Evolutionary conservation across 2,888 invertebrate species (phyloP), one percentile per base, ranked within the genome.

Genomic region (Pristionchus japonicus): DNA sequence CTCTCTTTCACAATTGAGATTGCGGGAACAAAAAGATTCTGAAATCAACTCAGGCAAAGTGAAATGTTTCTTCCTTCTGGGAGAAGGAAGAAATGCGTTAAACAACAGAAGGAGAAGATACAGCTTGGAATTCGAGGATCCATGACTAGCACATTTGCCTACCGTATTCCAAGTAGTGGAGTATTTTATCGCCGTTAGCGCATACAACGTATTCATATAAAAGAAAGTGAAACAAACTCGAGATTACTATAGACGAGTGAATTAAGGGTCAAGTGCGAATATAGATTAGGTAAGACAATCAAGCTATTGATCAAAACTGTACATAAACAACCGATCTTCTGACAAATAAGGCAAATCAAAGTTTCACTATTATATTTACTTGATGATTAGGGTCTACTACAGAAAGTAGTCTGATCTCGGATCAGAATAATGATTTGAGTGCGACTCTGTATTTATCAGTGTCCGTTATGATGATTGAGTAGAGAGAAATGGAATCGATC

Each of bases 11-110:
- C 85, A 49, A 82, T 82, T 77, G 43, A 43, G 43, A 64, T 40
- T 85, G 64, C 61, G 27, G 47, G 85, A 85, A 85, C 82, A 83
- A 83, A 83, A 77, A 77, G 77, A 83, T 83, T 83, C 49, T 83
- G 82, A 83, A 83, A 83, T 57, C 82, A 83, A 83, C 23, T 49
- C n/a, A 83, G 37, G 57, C 82, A 52, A 17, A 27, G 67, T 3
- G 43, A 43, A n/a, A 77, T 43, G 43, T 47, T 4, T 77, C 43
- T 37, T 74, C 37, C 70, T 34, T 13, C 4, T 40, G 77, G 47
- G 77, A 47, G 77, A 77, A 47, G 37, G 77, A 27, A 77, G 70
- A 37, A 20, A 17, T 27, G 64, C 31, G 70, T 23, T 27, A 40
- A 9, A 31, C 37, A 74, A 77, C 27, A 47, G 43, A 27, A 43